Evolutionary conservation across 1,140 invertebrate species (phyloP).

Genomic region (Diploscapter pachys): DNA sequence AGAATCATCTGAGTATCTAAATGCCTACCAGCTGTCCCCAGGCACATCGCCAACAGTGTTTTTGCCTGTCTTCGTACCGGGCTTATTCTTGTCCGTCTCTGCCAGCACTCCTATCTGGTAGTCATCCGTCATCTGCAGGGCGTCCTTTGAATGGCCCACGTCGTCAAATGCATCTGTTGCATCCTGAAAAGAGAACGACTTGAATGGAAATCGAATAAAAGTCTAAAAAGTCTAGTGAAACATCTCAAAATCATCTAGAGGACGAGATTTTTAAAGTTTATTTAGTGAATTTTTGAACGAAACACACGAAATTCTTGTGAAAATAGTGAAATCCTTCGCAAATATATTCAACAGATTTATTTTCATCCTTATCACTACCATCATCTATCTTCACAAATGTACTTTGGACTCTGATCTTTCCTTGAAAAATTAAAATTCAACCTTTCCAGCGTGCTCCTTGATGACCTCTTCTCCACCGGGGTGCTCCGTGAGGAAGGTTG

Average conservation of each 20-base stretch:
- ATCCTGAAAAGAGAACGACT: constrained; percentile 62
- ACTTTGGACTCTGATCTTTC: too few species aligned
- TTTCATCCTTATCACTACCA: too few species aligned
- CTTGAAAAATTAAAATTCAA: background rate
- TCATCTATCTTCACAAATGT: too few species aligned
- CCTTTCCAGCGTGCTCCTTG: constrained; percentile 76
- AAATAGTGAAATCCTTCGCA: too few species aligned
- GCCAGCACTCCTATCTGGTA: constrained; percentile 83
- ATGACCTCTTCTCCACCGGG: constrained; percentile 94
- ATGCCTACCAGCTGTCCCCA: background rate
- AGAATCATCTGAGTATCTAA: background rate
- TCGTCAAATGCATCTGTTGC: constrained; percentile 86
- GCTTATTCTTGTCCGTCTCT: background rate
- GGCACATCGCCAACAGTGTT: background rate
- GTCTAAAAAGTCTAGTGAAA: too few species aligned
- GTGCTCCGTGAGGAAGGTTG: constrained; percentile 72
- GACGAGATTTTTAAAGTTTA: too few species aligned
- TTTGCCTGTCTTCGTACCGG: constrained; percentile 14
- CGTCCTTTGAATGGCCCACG: constrained; percentile 93
- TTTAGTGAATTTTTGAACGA: too few species aligned
- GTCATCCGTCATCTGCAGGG: constrained; percentile 83
- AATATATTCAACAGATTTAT: too few species aligned
- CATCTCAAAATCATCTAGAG: too few species aligned
- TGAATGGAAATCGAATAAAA: background rate
- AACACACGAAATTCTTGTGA: too few species aligned